Evolutionary conservation across 2,888 invertebrate species (phyloP).

Genomic region (Elysia crispata): DNA sequence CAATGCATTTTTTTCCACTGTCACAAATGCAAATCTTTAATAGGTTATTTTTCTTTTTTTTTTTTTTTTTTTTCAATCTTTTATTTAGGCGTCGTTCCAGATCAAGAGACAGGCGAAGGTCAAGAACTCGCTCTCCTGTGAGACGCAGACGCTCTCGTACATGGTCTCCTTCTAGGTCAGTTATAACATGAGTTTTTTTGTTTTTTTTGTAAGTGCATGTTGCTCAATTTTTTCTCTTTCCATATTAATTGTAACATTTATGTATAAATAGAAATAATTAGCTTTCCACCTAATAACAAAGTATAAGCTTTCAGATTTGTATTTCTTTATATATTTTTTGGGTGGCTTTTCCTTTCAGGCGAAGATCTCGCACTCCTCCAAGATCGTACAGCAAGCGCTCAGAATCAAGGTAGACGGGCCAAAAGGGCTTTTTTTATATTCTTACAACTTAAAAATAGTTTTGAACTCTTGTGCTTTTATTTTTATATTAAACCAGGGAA

Average conservation of each 20-base stretch:
- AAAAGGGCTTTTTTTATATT: neutral
- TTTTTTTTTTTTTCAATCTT: constrained; percentile 11
- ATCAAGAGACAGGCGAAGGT: constrained; percentile 55
- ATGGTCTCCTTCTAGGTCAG: constrained; percentile 45
- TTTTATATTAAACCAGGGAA: no score
- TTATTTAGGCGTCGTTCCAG: constrained; percentile 45
- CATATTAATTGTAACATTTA: no score
- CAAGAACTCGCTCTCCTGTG: constrained; percentile 72
- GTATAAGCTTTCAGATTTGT: neutral
- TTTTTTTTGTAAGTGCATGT: neutral
- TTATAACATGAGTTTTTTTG: neutral
- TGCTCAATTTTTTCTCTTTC: no score
- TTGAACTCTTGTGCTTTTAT: no score
- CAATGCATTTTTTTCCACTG: no score
- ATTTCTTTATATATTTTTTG: constrained; percentile 20
- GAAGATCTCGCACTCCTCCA: constrained; percentile 60
- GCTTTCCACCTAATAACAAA: no score
- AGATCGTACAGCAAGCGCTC: constrained; percentile 59
- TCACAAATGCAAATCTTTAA: no score
- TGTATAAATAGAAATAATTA: neutral
- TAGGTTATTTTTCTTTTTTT: no score
- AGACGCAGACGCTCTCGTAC: constrained; percentile 67
- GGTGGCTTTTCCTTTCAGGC: constrained; percentile 49
- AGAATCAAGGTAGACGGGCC: constrained; percentile 55
- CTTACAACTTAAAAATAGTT: no score